Evolutionary conservation across 2,888 invertebrate species (phyloP), one percentile per base, ranked within the genome.

Genomic region (Nebria salina): DNA sequence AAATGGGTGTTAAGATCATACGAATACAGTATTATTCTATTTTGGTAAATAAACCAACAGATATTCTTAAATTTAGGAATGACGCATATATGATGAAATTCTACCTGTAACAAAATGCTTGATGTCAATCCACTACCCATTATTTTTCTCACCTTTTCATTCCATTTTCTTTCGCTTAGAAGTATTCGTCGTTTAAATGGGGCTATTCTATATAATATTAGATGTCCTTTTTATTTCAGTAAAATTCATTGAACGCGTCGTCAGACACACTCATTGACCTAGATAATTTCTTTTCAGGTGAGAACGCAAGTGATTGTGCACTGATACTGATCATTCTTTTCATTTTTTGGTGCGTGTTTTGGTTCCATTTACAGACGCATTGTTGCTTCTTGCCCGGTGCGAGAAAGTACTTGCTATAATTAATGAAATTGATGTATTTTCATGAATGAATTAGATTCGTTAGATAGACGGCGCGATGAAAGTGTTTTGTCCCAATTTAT

Each of bases 211-310:
- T 34, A 34, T 34, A 34, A 13, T 8, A 13, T 54, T 54, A 1
- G 54, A 13, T 11, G 2, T 54, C 54, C 54, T 54, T 68, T 68
- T 26, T 20, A 68, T 68, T 68, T 26, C 20, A 68, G 26, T 26
- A 26, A 68, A 68, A 68, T 68, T 68, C 68, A 68, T 68, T 26
- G 68, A 26, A 5, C 20, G 20, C 20, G 20, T 68, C 26, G 68
- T 68, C 68, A 26, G 26, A 68, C 68, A 26, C 13, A 68, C 20
- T 68, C 26, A 68, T 68, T 68, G 68, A 68, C 68, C 68, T 15
- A 68, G 68, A 68, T 68, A 68, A 68, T 68, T 68, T 68, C 26
- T 8, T 54, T 54, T 54, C 68, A 68, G 68, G 68, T 68, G 68
- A 25, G 68, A 68, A 54, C 54, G 13, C 54, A 54, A 54, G 54